Conservation (phyloP, 2,113 vertebrate species). For the Chitala chitala region DNA sequence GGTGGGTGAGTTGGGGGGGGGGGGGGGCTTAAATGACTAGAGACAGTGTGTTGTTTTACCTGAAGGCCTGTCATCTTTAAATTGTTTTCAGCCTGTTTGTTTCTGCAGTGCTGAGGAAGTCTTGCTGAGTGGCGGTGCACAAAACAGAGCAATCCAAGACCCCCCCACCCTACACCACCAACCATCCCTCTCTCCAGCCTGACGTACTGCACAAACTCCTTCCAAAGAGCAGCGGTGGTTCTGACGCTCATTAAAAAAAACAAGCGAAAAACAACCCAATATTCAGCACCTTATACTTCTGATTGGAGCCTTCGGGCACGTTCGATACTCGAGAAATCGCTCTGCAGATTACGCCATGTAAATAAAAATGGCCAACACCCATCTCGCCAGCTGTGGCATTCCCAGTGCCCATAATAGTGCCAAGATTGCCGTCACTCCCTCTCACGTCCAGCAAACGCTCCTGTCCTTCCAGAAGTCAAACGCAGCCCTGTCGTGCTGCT, state of each 20-base stretch:
- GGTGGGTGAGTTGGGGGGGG: too few relatives aligned
- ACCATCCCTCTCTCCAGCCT: background rate
- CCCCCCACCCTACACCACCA: too few relatives aligned
- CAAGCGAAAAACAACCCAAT: background rate
- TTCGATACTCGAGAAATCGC: background rate
- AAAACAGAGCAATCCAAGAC: too few relatives aligned
- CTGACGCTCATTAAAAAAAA: background rate
- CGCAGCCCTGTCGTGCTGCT: background rate
- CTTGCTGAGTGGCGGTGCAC: too few relatives aligned
- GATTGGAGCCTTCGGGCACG: background rate
- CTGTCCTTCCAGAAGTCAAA: constrained; percentile 1
- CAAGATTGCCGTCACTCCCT: background rate
- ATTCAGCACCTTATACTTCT: background rate
- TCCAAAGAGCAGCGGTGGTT: too few relatives aligned
- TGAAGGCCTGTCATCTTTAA: too few relatives aligned
- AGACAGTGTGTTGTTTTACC: too few relatives aligned
- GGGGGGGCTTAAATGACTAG: too few relatives aligned
- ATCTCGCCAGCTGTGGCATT: background rate
- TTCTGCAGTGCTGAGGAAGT: too few relatives aligned
- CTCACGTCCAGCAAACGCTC: background rate
- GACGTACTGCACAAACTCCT: too few relatives aligned
- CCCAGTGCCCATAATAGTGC: background rate
- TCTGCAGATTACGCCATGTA: background rate
- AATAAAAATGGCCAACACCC: background rate
- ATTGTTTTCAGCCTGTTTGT: too few relatives aligned